A percentile compares a stretch with the other conserved stretches of the same genome.
Evolutionary conservation across 2,113 vertebrate species (phyloP).

Genomic region (Syngnathoides biaculeatus): DNA sequence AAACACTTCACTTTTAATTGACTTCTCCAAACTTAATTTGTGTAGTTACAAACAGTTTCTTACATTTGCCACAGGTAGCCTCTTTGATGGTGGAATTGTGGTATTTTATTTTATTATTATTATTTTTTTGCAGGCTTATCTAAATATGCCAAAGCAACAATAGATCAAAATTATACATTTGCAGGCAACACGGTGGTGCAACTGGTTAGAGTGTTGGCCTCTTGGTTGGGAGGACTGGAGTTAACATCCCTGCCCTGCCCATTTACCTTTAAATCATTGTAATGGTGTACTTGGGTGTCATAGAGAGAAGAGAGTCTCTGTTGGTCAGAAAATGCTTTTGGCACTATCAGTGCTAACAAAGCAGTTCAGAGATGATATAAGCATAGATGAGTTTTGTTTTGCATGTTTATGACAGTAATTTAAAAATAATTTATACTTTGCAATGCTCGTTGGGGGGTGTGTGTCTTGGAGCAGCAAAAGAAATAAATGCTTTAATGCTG

Average conservation of each 20-base stretch:
- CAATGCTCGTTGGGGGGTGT: neutral
- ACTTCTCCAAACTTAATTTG: constrained; percentile 58
- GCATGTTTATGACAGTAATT: no score
- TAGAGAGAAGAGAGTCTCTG: neutral
- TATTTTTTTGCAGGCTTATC: constrained; percentile 53
- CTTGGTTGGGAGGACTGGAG: no score
- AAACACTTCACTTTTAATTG: constrained; percentile 58
- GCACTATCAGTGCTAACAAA: no score
- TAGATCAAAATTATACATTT: neutral
- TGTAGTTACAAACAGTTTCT: constrained; percentile 55
- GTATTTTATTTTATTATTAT: no score
- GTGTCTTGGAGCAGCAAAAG: neutral
- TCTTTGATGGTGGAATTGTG: constrained; percentile 54
- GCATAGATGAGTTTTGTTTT: no score
- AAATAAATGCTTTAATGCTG: neutral
- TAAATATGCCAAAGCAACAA: constrained; percentile 40
- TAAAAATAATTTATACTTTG: no score
- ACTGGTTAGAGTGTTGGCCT: no score
- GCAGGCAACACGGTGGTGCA: no score
- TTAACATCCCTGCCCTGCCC: no score
- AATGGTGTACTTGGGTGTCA: neutral
- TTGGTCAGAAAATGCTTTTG: no score
- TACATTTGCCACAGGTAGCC: constrained; percentile 52
- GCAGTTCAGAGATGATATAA: no score
- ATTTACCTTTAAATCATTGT: neutral